Percentiles rank a stretch among this genome's conserved stretches.
phyloP scores from a whole-genome alignment of 2,797 vertebrate species.

The Rhabdomys pumilio region DNA sequence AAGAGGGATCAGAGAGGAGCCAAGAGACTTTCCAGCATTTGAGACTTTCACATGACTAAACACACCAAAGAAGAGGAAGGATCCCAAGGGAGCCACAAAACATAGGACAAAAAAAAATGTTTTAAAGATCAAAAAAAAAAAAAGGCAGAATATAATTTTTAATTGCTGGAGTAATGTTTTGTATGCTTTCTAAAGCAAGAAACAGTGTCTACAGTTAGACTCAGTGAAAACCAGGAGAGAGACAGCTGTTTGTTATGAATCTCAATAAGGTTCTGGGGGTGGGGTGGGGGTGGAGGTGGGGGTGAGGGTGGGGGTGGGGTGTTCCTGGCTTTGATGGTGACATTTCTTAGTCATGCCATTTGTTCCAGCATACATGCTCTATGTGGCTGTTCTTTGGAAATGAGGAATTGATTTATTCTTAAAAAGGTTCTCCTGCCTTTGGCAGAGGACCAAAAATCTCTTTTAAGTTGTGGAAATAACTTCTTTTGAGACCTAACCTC shows the following conservation, averaged over 20 bases:
- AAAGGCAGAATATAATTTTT: constrained; percentile 21
- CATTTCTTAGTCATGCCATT: constrained; percentile 78
- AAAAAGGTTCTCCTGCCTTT: constrained; percentile 79
- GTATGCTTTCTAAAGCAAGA: constrained; percentile 69
- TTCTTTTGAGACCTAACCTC: constrained; percentile 78
- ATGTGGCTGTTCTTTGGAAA: constrained; percentile 76
- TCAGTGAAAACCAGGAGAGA: constrained; percentile 42
- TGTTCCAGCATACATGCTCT: constrained; percentile 60
- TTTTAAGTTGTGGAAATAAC: constrained; percentile 78
- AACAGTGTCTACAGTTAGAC: constrained; percentile 61
- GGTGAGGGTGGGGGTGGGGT: background rate
- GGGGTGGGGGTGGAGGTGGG: background rate
- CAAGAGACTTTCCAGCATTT: background rate
- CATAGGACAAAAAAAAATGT: background rate
- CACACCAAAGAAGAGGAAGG: background rate
- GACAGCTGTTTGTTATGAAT: constrained; percentile 79
- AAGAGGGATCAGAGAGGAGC: background rate
- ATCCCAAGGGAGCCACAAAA: background rate
- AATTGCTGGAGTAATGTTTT: constrained; percentile 54
- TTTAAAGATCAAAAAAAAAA: background rate
- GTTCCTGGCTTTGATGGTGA: constrained; percentile 78
- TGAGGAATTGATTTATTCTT: constrained; percentile 84
- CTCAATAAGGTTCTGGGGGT: constrained; percentile 63
- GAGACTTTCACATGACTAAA: background rate
- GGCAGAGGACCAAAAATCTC: constrained; percentile 78